phyloP scores from a whole-genome alignment of 2,797 vertebrate genomes.

The Epinephelus malabaricus region DNA sequence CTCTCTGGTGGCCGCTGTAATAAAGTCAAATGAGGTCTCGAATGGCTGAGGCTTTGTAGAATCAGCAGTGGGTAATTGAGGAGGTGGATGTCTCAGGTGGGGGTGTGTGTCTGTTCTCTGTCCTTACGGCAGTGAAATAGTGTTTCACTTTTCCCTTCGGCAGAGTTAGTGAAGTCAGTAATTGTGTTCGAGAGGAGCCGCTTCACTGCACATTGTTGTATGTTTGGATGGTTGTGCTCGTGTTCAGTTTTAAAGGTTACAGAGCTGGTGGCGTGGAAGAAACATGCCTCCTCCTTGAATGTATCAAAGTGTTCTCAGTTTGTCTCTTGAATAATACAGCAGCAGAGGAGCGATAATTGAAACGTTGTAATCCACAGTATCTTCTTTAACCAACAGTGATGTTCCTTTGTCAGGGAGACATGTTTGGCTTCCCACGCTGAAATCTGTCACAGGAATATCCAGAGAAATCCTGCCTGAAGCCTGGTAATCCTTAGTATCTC shows the following conservation, averaged over 20 bases:
- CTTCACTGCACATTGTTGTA: conserved; percentile 43
- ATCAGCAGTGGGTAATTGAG: conserved; percentile 76
- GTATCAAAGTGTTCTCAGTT: conserved; percentile 32
- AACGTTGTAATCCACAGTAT: conserved; percentile 35
- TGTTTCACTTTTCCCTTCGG: conserved; percentile 57
- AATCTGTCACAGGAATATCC: conserved; percentile 38
- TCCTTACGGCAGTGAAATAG: conserved; percentile 57
- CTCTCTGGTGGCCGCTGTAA: conserved; percentile 69
- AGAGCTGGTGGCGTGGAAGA: conserved; percentile 41
- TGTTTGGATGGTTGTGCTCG: conserved; percentile 45
- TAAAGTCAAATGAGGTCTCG: conserved; percentile 80
- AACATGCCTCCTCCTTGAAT: conserved; percentile 34
- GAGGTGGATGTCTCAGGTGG: conserved; percentile 70
- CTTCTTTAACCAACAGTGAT: conserved; percentile 2
- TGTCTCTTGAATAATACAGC: conserved; percentile 54
- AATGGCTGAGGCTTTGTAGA: conserved; percentile 73
- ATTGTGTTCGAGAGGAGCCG: conserved; percentile 60
- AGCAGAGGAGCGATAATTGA: conserved; percentile 35
- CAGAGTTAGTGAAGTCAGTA: conserved; percentile 64
- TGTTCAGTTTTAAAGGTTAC: conserved; percentile 60
- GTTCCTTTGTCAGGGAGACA: conserved; percentile 32
- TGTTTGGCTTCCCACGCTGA: conserved; percentile 24
- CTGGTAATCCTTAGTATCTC: conserved; percentile 47
- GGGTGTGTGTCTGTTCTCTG: conserved; percentile 40
- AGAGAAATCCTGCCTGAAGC: conserved; percentile 52